Evolutionary conservation across 2,888 invertebrate genomes (phyloP).

Genomic region (Cantharis lateralis): DNA sequence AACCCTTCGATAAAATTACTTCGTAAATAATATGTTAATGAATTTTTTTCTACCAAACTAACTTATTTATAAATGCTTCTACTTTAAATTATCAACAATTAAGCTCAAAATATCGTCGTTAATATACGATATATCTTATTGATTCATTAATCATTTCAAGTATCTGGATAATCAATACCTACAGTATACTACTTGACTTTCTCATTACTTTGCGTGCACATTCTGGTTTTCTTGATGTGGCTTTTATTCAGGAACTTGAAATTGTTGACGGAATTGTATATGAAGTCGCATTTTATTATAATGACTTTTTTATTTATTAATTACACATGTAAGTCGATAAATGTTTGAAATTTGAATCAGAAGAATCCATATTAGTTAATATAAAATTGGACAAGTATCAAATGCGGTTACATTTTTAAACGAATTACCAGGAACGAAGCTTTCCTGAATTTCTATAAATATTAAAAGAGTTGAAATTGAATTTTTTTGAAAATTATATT

Average conservation of each 20-base stretch:
- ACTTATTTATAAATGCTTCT: neutral
- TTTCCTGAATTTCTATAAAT: neutral
- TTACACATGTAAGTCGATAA: neutral
- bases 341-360: neutral
- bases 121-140: constrained; percentile 31
- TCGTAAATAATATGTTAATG: neutral
- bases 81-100: neutral
- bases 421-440: neutral
- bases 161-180: constrained; percentile 22
- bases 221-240: neutral
- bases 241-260: neutral
- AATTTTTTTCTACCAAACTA: neutral
- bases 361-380: neutral
- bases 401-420: neutral
- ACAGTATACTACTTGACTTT: neutral
- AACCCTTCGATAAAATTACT: neutral
- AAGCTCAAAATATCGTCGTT: constrained; percentile 9
- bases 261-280: neutral
- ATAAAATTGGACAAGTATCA: neutral
- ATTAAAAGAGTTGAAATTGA: neutral
- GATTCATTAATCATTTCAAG: constrained; percentile 39
- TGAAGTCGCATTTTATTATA: neutral
- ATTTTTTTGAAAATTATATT: neutral
- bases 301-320: neutral
- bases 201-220: constrained; percentile 4